Evolutionary conservation across 2,797 vertebrate species (phyloP).

Genomic region (Lutjanus campechanus): DNA sequence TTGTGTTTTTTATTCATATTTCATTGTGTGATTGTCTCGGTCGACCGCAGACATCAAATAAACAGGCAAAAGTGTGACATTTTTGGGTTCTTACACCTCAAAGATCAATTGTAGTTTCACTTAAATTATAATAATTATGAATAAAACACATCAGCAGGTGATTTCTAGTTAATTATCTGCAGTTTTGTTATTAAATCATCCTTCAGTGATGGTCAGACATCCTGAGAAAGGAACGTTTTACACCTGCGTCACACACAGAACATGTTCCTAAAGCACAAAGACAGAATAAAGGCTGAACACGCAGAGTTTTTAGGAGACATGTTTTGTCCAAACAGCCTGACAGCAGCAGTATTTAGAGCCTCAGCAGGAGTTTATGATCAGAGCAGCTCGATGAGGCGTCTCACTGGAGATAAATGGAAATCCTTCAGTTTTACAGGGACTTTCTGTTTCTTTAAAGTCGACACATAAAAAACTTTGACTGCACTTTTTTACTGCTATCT

Average conservation of each 20-base stretch:
- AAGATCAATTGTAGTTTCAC: too few species aligned
- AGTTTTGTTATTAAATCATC: background rate
- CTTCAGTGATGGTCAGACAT: background rate
- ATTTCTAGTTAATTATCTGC: background rate
- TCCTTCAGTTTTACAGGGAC: conserved; percentile 2
- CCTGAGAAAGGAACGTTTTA: background rate
- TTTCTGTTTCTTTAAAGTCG: background rate
- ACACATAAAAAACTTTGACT: conserved; percentile 10
- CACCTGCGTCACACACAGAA: background rate
- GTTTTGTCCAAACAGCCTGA: background rate
- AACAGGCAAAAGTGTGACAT: too few species aligned
- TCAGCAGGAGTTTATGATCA: background rate
- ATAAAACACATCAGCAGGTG: background rate
- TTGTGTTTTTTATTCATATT: too few species aligned
- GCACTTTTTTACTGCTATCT: conserved; percentile 24
- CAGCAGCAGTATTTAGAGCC: background rate
- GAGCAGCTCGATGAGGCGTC: background rate
- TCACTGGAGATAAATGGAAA: background rate
- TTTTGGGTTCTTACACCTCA: too few species aligned
- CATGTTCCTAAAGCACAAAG: background rate
- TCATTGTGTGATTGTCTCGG: too few species aligned
- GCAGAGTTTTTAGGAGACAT: too few species aligned
- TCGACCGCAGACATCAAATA: too few species aligned
- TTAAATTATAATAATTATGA: too few species aligned
- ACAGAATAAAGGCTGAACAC: background rate